Evolutionary conservation across 1,140 invertebrate species (phyloP), one percentile per base, ranked within the genome.

Genomic region (Anoplolepis gracilipes): DNA sequence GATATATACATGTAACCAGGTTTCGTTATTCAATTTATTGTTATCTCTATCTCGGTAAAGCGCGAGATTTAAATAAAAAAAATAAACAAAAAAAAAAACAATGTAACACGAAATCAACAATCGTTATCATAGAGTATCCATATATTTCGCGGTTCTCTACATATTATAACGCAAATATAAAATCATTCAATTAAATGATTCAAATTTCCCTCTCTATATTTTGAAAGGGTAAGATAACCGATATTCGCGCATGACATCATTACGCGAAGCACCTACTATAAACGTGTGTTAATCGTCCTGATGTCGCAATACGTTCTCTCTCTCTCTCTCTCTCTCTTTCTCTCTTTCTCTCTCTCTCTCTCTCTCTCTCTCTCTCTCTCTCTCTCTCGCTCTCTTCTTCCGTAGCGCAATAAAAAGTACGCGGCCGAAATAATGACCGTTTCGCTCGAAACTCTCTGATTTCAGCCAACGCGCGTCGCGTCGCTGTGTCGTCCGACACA

Each of bases 351-450:
- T 22, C 22, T 22, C n/a, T 76, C 30, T 33, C 30, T 28, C n/a
- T 76, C 30, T 33, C 30, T 28, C n/a, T 76, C 30, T 33, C 30
- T 28, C n/a, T 76, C 30, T 33, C 30, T 28, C n/a, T 76, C 30
- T 33, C 30, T 8, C 59, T n/a, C 28, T 30, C 10, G 28, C 6
- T 1, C 49, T 22, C 22, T 22, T 11, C 11, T 4, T 30, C 57
- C 81, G 28, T 61, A 13, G 22, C 39, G 67, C 78, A 42, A 82
- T 82, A 82, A 82, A 82, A 82, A 85, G 33, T 69, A 53, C 53
- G 72, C 8, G 16, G 19, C 11, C 33, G 57, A 65, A 85, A 42
- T 82, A 49, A n/a, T 53, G 42, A 85, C 30, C 42, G 53, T 61
- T 53, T 53, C n/a, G 30, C 61, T 61, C 25, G 53, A 8, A 13